Base-by-base conservation (phyloP, 2,888 invertebrate species). In the Villa cingulata region DNA sequence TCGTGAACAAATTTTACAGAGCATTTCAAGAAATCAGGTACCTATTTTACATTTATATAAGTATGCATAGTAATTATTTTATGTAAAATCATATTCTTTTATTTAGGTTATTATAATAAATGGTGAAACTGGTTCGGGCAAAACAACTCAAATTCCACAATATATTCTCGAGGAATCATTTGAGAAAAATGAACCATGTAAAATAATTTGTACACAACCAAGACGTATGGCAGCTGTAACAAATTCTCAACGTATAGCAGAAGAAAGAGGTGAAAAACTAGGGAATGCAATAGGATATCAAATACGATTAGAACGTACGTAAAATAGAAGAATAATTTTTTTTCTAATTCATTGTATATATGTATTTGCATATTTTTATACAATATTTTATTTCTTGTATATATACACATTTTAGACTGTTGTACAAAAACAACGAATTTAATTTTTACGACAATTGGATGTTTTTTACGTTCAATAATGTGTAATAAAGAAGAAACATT, bases 91-190 rank as follows among this genome's bases (percentile, higher is more conserved):
- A 6, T 23, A 6, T 23, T n/a, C 19, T 40, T 2, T 40, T 12
- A 20, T 37, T 51, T 51, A 83, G 72, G 79, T 84, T n/a, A 65
- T 83, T 19, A 77, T 86, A 54, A 76, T 91, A 19, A 77, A 80
- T 5, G 86, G 86, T 0, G 88, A 90, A 56, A 94, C 95, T 0
- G 95, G 94, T 0, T 88, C 86, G 46, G 95, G 95, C 1, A 95
- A 95, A 74, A 92, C 94, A 0, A 95, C 95, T 0, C 95, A 95
- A 74, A 77, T 97, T 37, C 95, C 96, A 0, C 96, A 97, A 62
- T 87, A 85, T 59, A 80, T 97, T 54, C 68, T 97, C 53, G 90
- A 95, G 58, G 76, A 87, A 65, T 79, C 73, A 55, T 73, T 70
- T 58, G 71, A 62, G 57, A 73, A 65, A 55, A 74, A 75, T 48